Conservation (phyloP, 2,113 vertebrate species). For the Rhinoderma darwinii region DNA sequence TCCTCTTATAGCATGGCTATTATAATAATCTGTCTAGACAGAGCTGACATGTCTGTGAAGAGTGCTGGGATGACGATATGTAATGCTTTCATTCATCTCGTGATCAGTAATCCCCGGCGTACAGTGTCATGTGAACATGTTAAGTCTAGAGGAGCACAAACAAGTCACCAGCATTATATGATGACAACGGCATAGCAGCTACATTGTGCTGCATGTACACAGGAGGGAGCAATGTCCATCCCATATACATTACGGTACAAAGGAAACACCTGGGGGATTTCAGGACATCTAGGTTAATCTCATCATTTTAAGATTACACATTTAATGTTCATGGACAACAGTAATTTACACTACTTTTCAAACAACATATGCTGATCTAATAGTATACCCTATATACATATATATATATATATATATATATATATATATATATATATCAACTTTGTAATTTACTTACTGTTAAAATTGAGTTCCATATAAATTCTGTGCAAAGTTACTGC, state of each 20-base stretch:
- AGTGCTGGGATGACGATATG: background rate
- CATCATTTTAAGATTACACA: too few species aligned
- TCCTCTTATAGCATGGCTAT: conserved; percentile 28
- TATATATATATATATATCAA: too few species aligned
- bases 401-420: too few species aligned
- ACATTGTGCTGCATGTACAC: background rate
- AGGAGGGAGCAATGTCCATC: background rate
- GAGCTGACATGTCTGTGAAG: background rate
- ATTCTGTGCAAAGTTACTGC: too few species aligned
- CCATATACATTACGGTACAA: background rate
- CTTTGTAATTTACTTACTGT: too few species aligned
- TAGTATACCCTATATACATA: too few species aligned
- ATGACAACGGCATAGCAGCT: background rate
- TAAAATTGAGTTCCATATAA: too few species aligned
- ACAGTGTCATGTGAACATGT: background rate
- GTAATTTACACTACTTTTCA: too few species aligned
- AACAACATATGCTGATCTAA: too few species aligned
- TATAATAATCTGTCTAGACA: conserved; percentile 49
- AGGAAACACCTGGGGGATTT: too few species aligned
- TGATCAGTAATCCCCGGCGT: background rate
- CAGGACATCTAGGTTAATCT: too few species aligned
- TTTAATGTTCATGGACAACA: too few species aligned
- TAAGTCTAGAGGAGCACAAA: background rate
- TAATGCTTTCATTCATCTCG: background rate
- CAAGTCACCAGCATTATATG: background rate